Percentiles rank a stretch among this genome's conserved stretches.
These are phyloP conservation scores for Oreochromis spilurus DNA, from an alignment of 2,113 vertebrate species.

Conservation along the genomic window DNA sequence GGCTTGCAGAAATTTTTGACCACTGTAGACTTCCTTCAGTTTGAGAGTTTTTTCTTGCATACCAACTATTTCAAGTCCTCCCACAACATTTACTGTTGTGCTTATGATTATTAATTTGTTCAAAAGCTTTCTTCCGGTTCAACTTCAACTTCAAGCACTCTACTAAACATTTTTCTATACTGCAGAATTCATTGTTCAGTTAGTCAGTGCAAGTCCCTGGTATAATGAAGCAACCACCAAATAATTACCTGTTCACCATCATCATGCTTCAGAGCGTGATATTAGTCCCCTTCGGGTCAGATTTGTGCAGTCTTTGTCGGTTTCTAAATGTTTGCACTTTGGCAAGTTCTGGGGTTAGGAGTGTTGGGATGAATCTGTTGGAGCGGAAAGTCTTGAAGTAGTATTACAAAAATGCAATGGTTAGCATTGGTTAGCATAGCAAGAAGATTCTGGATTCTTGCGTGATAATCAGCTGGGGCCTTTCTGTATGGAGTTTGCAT, in stretches of 20 bases:
- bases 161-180: neutral
- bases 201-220: neutral
- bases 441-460: neutral
- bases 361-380: neutral
- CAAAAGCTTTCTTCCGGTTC: neutral
- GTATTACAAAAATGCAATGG: neutral
- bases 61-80: neutral
- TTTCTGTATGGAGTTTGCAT: neutral
- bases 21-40: neutral
- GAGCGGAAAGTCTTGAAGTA: neutral
- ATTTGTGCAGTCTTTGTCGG: neutral
- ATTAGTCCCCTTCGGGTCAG: neutral
- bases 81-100: neutral
- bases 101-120: neutral
- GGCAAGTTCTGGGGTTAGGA: neutral
- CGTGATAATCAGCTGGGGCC: neutral
- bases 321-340: neutral
- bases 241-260: neutral
- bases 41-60: neutral
- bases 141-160: neutral
- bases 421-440: neutral
- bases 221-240: neutral
- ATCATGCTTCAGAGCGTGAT: neutral
- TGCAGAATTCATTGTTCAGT: neutral
- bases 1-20: neutral